Base-by-base conservation (phyloP, 2,113 vertebrate genomes). In the Xiphorhynchus elegans region DNA sequence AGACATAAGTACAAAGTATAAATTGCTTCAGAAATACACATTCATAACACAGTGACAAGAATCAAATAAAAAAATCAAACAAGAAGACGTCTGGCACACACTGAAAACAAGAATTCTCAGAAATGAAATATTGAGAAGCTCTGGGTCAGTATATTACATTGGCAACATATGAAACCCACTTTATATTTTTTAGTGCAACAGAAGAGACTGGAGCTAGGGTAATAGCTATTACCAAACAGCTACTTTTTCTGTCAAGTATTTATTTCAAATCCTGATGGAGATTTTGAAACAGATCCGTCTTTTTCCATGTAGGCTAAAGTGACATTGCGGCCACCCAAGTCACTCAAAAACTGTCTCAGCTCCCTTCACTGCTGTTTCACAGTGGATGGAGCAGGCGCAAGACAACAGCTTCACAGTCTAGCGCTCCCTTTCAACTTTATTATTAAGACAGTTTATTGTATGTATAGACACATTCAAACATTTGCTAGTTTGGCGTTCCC, bases 31-130 rank as follows among this genome's bases (percentile, higher is more conserved):
- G 91, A 89, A 87, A 90, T 95, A 92, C 81, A 92, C 50, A 0
- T 92, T 86, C 89, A 97, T 91, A 60, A 63, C 92, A 96, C 92
- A 95, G 94, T 84, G 91, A 86, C 85, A 94, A 87, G 59, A 93
- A 94, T 46, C 40, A 96, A 96, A 85, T 72, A 69, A 81, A 90
- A 68, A 97, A 95, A 95, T 78, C 62, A 91, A 97, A 90, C 75
- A 92, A 93, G 25, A 75, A 90, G 81, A 95, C 63, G 1, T 68
- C 79, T 93, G 93, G 94, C 95, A 95, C 95, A 96, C 78, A 92
- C 91, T 88, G 85, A 97, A 97, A 87, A 17, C 80, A 95, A 79
- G 78, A 86, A 67, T 89, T 73, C 69, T 96, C 55, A 46, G 55
- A 93, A 95, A 83, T 56, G 20, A 62, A 92, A 85, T 70, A 46